phyloP scores from a whole-genome alignment of 1,140 invertebrate species.

The Cyrtorhinus lividipennis region DNA sequence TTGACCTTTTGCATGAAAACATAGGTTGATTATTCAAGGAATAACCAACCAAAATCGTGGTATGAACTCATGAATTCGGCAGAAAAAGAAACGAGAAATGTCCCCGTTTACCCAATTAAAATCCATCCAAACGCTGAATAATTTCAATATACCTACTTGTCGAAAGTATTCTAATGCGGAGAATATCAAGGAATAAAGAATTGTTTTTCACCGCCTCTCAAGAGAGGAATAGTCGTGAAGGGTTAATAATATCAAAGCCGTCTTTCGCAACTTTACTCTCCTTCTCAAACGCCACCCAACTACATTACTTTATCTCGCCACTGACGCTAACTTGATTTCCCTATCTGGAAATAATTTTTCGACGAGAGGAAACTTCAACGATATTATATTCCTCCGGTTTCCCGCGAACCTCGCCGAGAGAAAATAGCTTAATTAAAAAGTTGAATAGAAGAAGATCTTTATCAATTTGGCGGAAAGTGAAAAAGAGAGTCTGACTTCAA shows the following conservation, averaged over 20 bases:
- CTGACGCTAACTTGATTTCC: conserved; percentile 8
- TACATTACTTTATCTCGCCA: not conserved
- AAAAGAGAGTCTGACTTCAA: not conserved
- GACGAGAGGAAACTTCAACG: not conserved
- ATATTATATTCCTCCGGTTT: not conserved
- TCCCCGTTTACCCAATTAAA: too few relatives aligned
- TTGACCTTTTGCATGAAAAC: too few relatives aligned
- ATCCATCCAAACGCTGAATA: too few relatives aligned
- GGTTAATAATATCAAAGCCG: not conserved
- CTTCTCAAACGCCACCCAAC: not conserved
- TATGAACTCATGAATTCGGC: too few relatives aligned
- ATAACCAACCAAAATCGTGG: too few relatives aligned
- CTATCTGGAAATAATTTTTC: conserved; percentile 9
- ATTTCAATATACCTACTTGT: too few relatives aligned
- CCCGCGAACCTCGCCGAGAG: not conserved
- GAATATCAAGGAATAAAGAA: too few relatives aligned
- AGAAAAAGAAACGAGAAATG: too few relatives aligned
- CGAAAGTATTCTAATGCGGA: too few relatives aligned
- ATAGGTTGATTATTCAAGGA: too few relatives aligned
- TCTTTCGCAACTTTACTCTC: not conserved
- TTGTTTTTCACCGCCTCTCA: too few relatives aligned
- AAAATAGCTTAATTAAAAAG: conserved; percentile 1
- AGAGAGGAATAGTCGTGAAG: too few relatives aligned
- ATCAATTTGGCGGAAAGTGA: not conserved
- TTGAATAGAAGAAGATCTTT: not conserved